Base-by-base conservation (phyloP, 2,797 vertebrate species). In the Cheirogaleus major region DNA sequence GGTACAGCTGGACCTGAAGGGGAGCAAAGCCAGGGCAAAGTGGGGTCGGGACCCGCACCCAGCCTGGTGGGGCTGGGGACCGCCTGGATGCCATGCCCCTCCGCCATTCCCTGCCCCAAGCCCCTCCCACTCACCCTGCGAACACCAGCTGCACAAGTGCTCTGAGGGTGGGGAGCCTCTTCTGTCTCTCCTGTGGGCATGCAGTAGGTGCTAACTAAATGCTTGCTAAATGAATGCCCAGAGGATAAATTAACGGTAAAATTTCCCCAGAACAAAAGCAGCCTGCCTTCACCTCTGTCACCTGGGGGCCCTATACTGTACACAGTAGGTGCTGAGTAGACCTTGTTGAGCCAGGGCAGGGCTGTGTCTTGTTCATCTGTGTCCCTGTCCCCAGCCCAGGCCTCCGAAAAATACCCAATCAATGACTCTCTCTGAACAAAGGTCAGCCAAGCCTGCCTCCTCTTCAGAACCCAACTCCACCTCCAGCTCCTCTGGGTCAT, bases 361-460 rank as follows among this genome's bases (percentile, higher is more conserved):
- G 6, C 72, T 45, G 2, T 13, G 25, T 25, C n/a, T 25, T 30
- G 23, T 14, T 48, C 30, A 27, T 78, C 4, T 23, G 61, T 48
- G 57, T n/a, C 32, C 52, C 52, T 5, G 25, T 11, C 22, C 23
- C 27, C 14, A 65, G 72, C 14, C 63, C 18, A 43, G n/a, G 73
- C 41, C 59, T 80, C 59, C 61, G 22, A 27, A 9, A 67, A 59
- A 50, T 23, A n/a, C 48, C n/a, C 79, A 55, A 23, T 25, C 55
- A 48, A 59, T 0, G 4, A 41, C 4, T 3, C 23, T 12, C 5
- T 12, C 5, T 17, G 35, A 69, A 50, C 0, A 14, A 67, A 73
- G 13, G 61, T 43, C 63, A 70, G 2, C 23, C 23, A 2, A 30
- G 61, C 11, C 75, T 12, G 12, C 27, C 43, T 32, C 27, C 27